Evolutionary conservation across 2,888 invertebrate species (phyloP).

Genomic region (Ornithoptera alexandrae): DNA sequence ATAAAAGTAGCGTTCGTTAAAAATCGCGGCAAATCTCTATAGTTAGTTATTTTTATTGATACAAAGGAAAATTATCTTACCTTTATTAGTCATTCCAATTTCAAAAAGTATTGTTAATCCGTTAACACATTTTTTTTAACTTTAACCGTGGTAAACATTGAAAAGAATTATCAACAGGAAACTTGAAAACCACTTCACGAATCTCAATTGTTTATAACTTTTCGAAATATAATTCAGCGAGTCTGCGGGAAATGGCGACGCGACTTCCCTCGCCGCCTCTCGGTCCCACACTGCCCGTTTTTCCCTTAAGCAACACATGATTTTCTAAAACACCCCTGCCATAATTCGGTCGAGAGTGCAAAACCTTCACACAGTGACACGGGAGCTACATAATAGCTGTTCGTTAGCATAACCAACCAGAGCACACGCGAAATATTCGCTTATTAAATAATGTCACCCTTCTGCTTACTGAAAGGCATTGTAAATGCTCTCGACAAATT

Average conservation of each 20-base stretch:
- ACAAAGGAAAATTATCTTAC: slow-evolving; percentile 49
- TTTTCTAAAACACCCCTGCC: slow-evolving; percentile 68
- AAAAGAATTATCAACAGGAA: neutral
- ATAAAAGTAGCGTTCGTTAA: neutral
- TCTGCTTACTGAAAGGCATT: slow-evolving; percentile 6
- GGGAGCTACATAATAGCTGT: slow-evolving; percentile 71
- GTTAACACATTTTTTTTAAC: slow-evolving; percentile 45
- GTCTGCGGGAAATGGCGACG: slow-evolving; percentile 46
- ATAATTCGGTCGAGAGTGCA: slow-evolving; percentile 76
- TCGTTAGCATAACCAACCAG: slow-evolving; percentile 70
- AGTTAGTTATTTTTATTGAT: slow-evolving; percentile 13
- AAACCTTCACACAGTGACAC: slow-evolving; percentile 79
- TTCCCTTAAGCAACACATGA: slow-evolving; percentile 72
- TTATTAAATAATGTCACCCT: slow-evolving; percentile 58
- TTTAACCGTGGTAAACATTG: neutral
- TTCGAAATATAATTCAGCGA: slow-evolving; percentile 36
- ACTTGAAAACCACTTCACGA: slow-evolving; percentile 37
- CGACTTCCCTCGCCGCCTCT: slow-evolving; percentile 52
- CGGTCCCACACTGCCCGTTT: slow-evolving; percentile 50
- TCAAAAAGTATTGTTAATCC: slow-evolving; percentile 56
- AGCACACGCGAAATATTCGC: slow-evolving; percentile 65
- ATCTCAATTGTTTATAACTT: slow-evolving; percentile 24
- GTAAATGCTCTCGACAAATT: slow-evolving; percentile 20
- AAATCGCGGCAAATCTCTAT: neutral
- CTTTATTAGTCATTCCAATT: slow-evolving; percentile 71